Base-by-base conservation (phyloP, 2,797 vertebrate species). In the Pangasius sanitwongsei region DNA sequence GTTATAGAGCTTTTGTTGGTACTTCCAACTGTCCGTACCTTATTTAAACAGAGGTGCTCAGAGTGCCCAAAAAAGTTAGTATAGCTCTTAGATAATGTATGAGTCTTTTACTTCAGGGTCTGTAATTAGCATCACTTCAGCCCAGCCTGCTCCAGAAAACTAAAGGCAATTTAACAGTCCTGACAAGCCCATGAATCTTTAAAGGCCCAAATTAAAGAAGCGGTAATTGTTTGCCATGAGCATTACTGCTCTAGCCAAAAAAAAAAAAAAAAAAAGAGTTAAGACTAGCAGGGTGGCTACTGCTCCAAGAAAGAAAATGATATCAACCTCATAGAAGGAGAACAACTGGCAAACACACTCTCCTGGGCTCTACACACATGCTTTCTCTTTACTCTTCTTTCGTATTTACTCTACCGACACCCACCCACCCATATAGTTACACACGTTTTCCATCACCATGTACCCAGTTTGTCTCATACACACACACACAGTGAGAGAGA, bases 191-290 rank as follows among this genome's bases (percentile, higher is more conserved):
- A 86, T 90, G 93, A 91, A 93, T 93, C 92, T 95, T 94, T 93
- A 92, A 96, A 95, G 94, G 93, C 92, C 93, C 94, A 92, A 94
- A 94, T 95, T 95, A 95, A 94, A 93, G 93, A 94, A 91, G 92
- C 92, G 92, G 94, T 95, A 95, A 96, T 95, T 94, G 94, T 95
- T 93, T 92, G 90, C 94, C 93, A 93, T 91, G 48, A 93, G 93
- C 92, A 91, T 90, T 91, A 81, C 89, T 92, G 94, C 93, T 93
- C 93, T 93, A 92, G 92, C 88, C 90, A 92, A 92, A 85, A 67
- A 55, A 86, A 74, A 85, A 67, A 55, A 86, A 74, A 31, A 28
- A 31, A 4, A 41, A 20, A 44, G 0, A 84, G 86, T 90, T 89
- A 48, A 87, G 89, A 86, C 81, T 50, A 92, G 90, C 93, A 89